Conservation (phyloP, 92 coral and sea anemone genomes). For the Umimayanthus chanpuru region DNA sequence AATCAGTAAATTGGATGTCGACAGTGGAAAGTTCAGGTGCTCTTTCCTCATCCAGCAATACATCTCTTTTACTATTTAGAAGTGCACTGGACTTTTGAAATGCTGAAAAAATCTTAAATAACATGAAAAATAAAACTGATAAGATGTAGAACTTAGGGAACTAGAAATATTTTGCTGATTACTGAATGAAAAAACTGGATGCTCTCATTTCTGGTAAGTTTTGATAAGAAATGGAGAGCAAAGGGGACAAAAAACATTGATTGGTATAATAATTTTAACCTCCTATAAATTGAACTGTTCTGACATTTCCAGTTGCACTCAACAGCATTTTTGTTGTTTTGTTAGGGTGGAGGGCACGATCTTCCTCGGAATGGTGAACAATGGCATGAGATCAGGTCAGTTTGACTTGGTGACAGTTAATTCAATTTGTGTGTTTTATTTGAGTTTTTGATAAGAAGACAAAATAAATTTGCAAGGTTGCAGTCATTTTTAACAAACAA, state of each 20-base stretch:
- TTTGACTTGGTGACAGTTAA: neutral
- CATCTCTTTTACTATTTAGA: constrained; percentile 2
- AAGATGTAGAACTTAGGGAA: too few relatives aligned
- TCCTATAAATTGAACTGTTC: neutral
- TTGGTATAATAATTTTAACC: neutral
- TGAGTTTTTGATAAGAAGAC: too few relatives aligned
- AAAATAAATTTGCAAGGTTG: too few relatives aligned
- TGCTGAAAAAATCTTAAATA: neutral
- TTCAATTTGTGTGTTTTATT: too few relatives aligned
- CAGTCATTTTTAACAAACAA: too few relatives aligned
- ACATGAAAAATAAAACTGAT: neutral
- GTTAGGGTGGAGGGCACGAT: constrained; percentile 87
- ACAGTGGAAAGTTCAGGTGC: neutral
- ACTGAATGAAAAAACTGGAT: too few relatives aligned
- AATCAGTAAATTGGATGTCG: constrained; percentile 3
- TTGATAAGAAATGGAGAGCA: too few relatives aligned
- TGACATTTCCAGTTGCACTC: neutral
- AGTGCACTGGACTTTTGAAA: neutral
- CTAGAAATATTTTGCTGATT: too few relatives aligned
- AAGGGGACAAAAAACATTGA: neutral
- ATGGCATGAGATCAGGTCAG: constrained; percentile 96
- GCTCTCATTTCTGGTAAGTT: too few relatives aligned
- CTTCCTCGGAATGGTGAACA: constrained; percentile 91
- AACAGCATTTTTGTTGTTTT: neutral
- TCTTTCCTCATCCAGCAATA: neutral